phyloP scores from a whole-genome alignment of 1,140 invertebrate genomes.

The Gyrodactylus bullatarudis region DNA sequence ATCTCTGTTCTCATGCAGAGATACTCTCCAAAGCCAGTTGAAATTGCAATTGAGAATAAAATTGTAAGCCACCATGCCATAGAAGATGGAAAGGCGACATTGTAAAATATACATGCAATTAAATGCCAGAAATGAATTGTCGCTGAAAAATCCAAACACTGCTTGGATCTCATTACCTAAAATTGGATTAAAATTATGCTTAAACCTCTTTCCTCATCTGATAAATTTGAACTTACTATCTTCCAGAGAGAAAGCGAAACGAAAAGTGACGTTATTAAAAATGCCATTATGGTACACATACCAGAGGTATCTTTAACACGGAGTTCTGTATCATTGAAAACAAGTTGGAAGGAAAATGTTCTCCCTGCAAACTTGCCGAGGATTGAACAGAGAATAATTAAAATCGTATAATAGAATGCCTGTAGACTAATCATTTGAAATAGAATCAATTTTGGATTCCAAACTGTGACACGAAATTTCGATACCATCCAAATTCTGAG shows the following conservation, averaged over 20 bases:
- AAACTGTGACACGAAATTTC: background rate
- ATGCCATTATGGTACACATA: background rate
- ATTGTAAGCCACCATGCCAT: background rate
- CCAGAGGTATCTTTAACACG: background rate
- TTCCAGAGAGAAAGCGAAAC: background rate
- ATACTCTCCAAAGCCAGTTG: conserved; percentile 4
- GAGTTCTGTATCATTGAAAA: background rate
- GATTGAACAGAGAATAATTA: background rate
- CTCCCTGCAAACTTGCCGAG: background rate
- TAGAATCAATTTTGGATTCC: background rate
- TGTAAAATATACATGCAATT: background rate
- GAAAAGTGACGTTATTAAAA: background rate
- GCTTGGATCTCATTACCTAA: conserved; percentile 1
- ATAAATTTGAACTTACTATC: background rate
- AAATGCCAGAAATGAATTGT: conserved; percentile 6
- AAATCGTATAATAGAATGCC: background rate
- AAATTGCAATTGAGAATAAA: background rate
- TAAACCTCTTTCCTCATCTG: background rate
- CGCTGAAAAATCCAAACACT: conserved; percentile 2
- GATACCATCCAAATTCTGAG: background rate
- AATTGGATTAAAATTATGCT: background rate
- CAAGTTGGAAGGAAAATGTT: background rate
- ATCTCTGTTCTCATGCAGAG: conserved; percentile 2
- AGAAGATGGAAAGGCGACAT: background rate
- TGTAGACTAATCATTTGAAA: background rate